Conservation (phyloP, 2,888 invertebrate species). For the Eudemis profundana region DNA sequence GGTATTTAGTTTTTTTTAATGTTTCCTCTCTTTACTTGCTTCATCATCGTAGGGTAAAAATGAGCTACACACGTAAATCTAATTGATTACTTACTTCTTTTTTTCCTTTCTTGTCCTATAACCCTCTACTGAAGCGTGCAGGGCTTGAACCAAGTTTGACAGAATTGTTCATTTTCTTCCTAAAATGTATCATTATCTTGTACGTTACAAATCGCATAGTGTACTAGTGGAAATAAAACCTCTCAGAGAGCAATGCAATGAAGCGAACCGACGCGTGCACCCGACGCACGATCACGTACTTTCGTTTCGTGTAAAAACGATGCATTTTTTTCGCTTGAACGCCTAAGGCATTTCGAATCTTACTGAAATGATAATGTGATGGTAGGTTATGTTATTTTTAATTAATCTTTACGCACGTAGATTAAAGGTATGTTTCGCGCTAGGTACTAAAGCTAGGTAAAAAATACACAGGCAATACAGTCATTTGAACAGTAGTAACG, state of each 20-base stretch:
- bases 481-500: too few species aligned
- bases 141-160: neutral
- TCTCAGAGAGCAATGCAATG: conserved; percentile 42
- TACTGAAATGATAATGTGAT: conserved; percentile 33
- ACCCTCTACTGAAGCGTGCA: neutral
- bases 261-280: conserved; percentile 43
- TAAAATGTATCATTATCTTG: neutral
- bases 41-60: too few species aligned
- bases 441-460: neutral
- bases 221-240: conserved; percentile 44
- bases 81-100: too few species aligned
- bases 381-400: conserved; percentile 20
- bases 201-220: conserved; percentile 12
- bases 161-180: too few species aligned
- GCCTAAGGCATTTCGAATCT: conserved; percentile 40
- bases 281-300: conserved; percentile 42
- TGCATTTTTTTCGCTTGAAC: conserved; percentile 48
- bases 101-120: too few species aligned
- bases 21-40: too few species aligned
- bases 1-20: too few species aligned
- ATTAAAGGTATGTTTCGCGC: neutral
- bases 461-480: too few species aligned
- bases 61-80: too few species aligned
- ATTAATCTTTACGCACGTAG: conserved; percentile 4
- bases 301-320: conserved; percentile 48